phyloP scores from a whole-genome alignment of 2,888 invertebrate species.

The Pheosia gnoma region DNA sequence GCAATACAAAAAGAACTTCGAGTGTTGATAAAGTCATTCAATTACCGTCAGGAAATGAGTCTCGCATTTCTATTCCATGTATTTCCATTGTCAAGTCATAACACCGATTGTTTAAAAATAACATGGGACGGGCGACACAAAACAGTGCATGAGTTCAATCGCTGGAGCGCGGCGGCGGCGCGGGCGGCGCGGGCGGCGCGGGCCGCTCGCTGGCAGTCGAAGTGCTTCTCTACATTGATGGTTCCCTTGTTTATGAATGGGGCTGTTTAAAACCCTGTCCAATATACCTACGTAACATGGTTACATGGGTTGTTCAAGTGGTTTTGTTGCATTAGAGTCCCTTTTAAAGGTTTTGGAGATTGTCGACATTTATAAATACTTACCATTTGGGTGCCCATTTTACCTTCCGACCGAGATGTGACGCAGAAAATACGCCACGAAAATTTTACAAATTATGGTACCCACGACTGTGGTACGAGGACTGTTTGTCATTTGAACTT shows the following conservation, averaged over 20 bases:
- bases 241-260: background rate
- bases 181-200: background rate
- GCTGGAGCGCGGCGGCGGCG: background rate
- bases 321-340: background rate
- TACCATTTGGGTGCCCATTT: too few species aligned
- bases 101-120: slow-evolving; percentile 6
- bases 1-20: background rate
- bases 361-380: too few species aligned
- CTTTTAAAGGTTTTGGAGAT: too few species aligned
- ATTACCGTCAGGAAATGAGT: background rate
- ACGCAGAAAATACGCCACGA: too few species aligned
- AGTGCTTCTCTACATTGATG: background rate
- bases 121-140: background rate
- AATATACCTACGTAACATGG: background rate
- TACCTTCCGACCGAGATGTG: too few species aligned
- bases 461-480: too few species aligned
- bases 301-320: background rate
- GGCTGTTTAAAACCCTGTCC: too few species aligned
- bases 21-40: background rate
- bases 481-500: too few species aligned
- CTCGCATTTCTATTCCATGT: background rate
- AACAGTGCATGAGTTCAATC: background rate
- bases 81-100: background rate
- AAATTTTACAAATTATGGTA: too few species aligned
- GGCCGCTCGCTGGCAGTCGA: background rate